Conservation (phyloP, 2,888 invertebrate genomes). For the Linyphia triangularis region DNA sequence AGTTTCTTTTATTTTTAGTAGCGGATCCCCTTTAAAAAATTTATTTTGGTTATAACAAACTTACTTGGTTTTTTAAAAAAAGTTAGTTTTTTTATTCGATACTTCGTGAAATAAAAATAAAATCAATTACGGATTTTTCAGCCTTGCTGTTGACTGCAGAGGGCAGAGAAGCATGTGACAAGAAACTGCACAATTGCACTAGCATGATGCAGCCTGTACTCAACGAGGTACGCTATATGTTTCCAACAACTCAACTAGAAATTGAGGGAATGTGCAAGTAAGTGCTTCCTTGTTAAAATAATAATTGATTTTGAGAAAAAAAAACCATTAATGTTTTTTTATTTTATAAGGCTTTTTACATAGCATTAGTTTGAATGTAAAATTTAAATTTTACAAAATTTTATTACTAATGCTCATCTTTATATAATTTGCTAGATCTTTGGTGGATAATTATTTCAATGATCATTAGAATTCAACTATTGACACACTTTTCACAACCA, state of each 20-base stretch:
- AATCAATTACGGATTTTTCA: neutral
- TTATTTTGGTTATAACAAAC: no score
- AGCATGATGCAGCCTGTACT: conserved; percentile 84
- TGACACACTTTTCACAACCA: no score
- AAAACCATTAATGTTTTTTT: neutral
- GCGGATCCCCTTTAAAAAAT: no score
- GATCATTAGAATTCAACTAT: neutral
- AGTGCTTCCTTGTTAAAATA: conserved; percentile 43
- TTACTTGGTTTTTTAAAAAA: no score
- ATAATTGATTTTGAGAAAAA: neutral
- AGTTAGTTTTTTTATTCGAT: no score
- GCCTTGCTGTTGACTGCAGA: conserved; percentile 1
- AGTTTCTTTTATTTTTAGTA: no score
- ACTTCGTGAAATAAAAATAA: neutral
- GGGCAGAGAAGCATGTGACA: conserved; percentile 62
- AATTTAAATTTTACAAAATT: neutral
- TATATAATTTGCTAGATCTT: no score
- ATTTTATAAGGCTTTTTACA: neutral
- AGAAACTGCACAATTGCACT: conserved; percentile 80
- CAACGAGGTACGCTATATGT: conserved; percentile 83
- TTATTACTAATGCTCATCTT: no score
- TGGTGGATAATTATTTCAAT: neutral
- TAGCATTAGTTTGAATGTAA: no score
- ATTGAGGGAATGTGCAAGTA: conserved; percentile 84
- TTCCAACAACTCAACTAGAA: conserved; percentile 84